Evolutionary conservation across 2,888 invertebrate genomes (phyloP).

Genomic region (Stenichneumon culpator): DNA sequence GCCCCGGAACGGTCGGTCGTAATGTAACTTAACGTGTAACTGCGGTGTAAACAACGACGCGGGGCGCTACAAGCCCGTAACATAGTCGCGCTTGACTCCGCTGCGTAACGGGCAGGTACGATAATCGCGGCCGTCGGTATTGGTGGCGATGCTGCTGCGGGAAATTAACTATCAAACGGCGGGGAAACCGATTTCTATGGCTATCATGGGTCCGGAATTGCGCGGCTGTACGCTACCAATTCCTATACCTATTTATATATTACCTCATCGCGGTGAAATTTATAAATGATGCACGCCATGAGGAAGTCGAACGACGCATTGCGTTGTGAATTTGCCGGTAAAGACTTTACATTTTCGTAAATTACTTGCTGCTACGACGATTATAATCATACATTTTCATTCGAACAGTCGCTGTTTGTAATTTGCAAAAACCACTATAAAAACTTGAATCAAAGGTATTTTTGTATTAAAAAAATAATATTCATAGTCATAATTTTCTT

Average conservation of each 20-base stretch:
- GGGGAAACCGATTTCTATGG: conserved; percentile 69
- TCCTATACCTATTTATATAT: conserved; percentile 50
- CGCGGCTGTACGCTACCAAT: conserved; percentile 45
- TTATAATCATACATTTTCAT: too few species aligned
- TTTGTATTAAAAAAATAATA: too few species aligned
- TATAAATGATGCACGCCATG: conserved; percentile 63
- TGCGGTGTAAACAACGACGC: conserved; percentile 73
- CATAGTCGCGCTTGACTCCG: conserved; percentile 57
- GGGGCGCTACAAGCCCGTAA: conserved; percentile 40
- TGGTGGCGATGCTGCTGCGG: conserved; percentile 40
- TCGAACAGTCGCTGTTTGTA: too few species aligned
- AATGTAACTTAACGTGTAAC: conserved; percentile 77
- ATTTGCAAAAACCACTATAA: too few species aligned
- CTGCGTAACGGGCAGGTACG: conserved; percentile 74
- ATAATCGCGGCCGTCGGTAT: conserved; percentile 72
- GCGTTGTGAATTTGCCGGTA: too few species aligned
- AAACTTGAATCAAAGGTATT: too few species aligned
- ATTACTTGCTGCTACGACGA: too few species aligned
- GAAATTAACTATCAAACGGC: conserved; percentile 73
- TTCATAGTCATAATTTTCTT: too few species aligned
- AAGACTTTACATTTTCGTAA: too few species aligned
- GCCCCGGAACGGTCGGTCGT: conserved; percentile 72
- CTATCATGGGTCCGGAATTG: conserved; percentile 65
- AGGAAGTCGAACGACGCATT: background rate
- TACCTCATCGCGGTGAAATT: conserved; percentile 54